These are phyloP conservation scores for Bolinopsis microptera DNA, from an alignment of 37 sponge, comb jelly and placozoan genomes.

Conservation along the genomic window DNA sequence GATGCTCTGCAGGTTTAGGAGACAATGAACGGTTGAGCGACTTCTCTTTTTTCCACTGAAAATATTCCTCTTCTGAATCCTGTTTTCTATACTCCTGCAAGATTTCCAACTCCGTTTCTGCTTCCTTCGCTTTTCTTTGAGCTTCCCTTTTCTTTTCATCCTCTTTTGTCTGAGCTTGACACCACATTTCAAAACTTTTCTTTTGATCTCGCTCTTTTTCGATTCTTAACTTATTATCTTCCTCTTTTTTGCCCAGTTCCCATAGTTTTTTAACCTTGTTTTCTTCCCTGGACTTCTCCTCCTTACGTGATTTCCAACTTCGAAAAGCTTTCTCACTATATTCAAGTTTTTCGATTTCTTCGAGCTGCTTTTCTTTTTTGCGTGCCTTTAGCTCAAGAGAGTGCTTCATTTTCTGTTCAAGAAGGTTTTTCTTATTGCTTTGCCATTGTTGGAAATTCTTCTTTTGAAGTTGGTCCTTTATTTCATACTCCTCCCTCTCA, in stretches of 20 bases:
- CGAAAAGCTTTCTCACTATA: constrained; percentile 33
- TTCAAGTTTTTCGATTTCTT: neutral
- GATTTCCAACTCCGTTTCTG: constrained; percentile 11
- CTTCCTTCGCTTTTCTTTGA: constrained; percentile 1
- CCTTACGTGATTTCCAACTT: constrained; percentile 46
- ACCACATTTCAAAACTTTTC: constrained; percentile 15
- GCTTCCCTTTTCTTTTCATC: constrained; percentile 44
- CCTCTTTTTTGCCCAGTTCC: neutral
- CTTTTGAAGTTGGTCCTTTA: neutral
- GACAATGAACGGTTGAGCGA: neutral
- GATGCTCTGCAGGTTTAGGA: neutral
- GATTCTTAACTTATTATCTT: neutral
- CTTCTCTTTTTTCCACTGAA: constrained; percentile 34
- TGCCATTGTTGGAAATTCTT: constrained; percentile 48
- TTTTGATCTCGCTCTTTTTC: constrained; percentile 13
- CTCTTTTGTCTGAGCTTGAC: neutral
- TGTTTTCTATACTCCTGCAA: constrained; percentile 43
- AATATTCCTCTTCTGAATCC: constrained; percentile 49
- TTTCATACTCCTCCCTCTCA: constrained; percentile 13
- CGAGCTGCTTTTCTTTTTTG: constrained; percentile 12
- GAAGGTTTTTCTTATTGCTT: neutral
- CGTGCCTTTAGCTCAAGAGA: constrained; percentile 19
- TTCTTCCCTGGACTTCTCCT: neutral
- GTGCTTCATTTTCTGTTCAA: constrained; percentile 2
- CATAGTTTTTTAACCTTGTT: no score